Conservation (phyloP, 2,113 vertebrate genomes). For the Leptocoma aspasia region DNA sequence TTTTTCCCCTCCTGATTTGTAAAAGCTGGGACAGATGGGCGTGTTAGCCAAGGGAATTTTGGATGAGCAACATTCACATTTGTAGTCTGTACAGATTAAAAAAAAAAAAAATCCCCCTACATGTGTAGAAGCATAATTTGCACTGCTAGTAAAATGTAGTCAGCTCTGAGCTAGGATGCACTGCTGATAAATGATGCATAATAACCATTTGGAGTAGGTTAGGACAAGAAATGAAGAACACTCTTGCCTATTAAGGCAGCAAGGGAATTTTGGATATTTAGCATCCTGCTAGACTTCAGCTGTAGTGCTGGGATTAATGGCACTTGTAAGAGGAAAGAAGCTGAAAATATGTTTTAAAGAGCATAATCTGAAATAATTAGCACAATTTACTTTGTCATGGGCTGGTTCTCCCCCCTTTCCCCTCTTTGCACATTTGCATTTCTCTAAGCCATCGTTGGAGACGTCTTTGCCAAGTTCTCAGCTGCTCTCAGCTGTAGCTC, state of each 20-base stretch:
- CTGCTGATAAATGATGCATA: slow-evolving; percentile 35
- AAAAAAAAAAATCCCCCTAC: background rate
- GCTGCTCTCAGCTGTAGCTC: slow-evolving; percentile 41
- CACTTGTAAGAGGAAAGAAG: slow-evolving; percentile 1
- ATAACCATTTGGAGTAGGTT: slow-evolving; percentile 23
- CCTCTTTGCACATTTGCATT: slow-evolving; percentile 12
- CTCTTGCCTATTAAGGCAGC: background rate
- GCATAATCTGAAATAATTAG: slow-evolving; percentile 56
- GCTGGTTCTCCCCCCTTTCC: background rate
- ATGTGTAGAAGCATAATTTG: slow-evolving; percentile 22
- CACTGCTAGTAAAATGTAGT: background rate
- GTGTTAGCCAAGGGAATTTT: background rate
- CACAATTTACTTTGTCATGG: slow-evolving; percentile 30
- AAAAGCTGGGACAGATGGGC: background rate
- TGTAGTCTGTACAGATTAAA: background rate
- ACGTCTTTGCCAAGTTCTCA: slow-evolving; percentile 38
- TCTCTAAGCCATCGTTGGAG: background rate
- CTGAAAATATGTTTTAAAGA: slow-evolving; percentile 23
- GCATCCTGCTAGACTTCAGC: slow-evolving; percentile 22
- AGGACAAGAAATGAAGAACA: slow-evolving; percentile 20
- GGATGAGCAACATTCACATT: background rate
- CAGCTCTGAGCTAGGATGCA: background rate
- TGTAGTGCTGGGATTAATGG: slow-evolving; percentile 28
- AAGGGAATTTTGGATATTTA: slow-evolving; percentile 34
- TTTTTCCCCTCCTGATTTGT: background rate